Conservation (phyloP, 1,140 invertebrate genomes). For the Heliconius hewitsoni region DNA sequence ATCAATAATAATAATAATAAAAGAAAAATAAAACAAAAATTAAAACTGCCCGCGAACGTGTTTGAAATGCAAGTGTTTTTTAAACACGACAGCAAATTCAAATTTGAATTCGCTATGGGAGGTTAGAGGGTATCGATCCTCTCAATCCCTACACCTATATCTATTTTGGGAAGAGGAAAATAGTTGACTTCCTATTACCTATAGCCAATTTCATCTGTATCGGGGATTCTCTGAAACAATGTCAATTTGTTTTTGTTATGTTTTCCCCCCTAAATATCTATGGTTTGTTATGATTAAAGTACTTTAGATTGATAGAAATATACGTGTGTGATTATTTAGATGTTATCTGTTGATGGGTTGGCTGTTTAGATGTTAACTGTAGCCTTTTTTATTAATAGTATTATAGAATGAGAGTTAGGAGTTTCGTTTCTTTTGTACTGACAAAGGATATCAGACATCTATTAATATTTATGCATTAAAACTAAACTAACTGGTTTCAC, state of each 20-base stretch:
- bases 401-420: no score
- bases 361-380: no score
- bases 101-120: slow-evolving; percentile 44
- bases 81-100: slow-evolving; percentile 52
- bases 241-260: slow-evolving; percentile 7
- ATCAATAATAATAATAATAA: neutral
- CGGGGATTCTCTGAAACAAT: slow-evolving; percentile 8
- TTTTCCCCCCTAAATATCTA: neutral
- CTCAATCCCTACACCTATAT: neutral
- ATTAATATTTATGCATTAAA: no score
- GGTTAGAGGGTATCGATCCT: neutral
- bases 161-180: slow-evolving; percentile 10
- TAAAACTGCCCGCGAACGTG: slow-evolving; percentile 43
- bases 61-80: slow-evolving; percentile 43
- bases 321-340: neutral
- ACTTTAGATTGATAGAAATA: neutral
- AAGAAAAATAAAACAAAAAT: slow-evolving; percentile 35
- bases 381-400: no score
- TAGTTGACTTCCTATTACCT: slow-evolving; percentile 12
- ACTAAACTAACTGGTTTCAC: no score
- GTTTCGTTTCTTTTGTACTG: no score
- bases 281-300: neutral
- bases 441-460: no score
- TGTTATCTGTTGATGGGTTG: no score
- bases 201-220: slow-evolving; percentile 13